Evolutionary conservation across 2,888 invertebrate species (phyloP).

Genomic region (Nyleta sp.): DNA sequence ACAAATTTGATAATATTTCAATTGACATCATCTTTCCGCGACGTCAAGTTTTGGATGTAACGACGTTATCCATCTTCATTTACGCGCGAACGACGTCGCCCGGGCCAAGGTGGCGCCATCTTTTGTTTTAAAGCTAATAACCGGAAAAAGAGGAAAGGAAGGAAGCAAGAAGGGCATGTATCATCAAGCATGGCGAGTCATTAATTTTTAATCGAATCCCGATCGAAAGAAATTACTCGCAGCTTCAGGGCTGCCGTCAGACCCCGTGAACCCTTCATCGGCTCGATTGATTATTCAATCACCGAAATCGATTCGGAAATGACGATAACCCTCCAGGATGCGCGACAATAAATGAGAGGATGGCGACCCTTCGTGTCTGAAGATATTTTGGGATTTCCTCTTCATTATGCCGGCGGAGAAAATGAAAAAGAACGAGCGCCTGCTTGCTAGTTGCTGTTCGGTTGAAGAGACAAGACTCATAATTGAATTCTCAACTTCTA

Average conservation of each 20-base stretch:
- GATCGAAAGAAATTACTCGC: constrained; percentile 72
- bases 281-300: constrained; percentile 79
- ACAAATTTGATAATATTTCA: constrained; percentile 13
- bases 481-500: constrained; percentile 61
- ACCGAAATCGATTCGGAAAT: constrained; percentile 80
- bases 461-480: constrained; percentile 45
- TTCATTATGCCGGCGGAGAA: constrained; percentile 67
- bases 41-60: constrained; percentile 64
- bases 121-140: constrained; percentile 9
- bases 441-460: constrained; percentile 40
- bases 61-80: constrained; percentile 74
- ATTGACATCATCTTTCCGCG: constrained; percentile 1
- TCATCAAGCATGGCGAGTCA: constrained; percentile 59
- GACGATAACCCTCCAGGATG: constrained; percentile 70
- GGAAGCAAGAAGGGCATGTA: constrained; percentile 19
- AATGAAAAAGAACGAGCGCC: constrained; percentile 52
- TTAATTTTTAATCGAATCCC: constrained; percentile 78
- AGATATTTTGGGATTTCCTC: constrained; percentile 75
- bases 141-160: constrained; percentile 16
- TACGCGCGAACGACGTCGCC: constrained; percentile 66
- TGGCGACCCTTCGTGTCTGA: constrained; percentile 64
- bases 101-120: constrained; percentile 1
- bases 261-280: constrained; percentile 55
- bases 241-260: constrained; percentile 41
- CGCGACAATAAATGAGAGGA: constrained; percentile 55